phyloP scores from a whole-genome alignment of 2,113 vertebrate species.

The Ranitomeya imitator region DNA sequence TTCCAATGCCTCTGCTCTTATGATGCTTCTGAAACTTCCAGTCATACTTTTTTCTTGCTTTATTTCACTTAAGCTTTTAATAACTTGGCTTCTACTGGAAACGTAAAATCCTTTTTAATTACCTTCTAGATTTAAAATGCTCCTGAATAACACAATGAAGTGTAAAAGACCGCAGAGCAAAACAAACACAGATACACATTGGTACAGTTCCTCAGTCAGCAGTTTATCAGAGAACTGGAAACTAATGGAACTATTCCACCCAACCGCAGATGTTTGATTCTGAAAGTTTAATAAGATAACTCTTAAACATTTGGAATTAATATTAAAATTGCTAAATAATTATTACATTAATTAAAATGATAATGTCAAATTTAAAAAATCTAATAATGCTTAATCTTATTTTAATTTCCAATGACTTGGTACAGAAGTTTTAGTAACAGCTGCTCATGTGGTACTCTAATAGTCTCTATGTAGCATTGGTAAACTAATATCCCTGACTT shows the following conservation, averaged over 20 bases:
- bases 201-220: constrained; percentile 1
- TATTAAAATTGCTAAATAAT: neutral
- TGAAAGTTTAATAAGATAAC: neutral
- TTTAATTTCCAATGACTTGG: neutral
- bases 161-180: neutral
- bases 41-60: neutral
- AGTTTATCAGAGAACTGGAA: neutral
- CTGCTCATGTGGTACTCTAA: neutral
- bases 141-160: neutral
- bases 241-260: neutral
- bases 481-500: no score
- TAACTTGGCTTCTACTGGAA: neutral
- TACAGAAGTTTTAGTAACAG: neutral
- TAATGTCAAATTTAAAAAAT: neutral
- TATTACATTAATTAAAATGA: neutral
- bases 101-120: neutral
- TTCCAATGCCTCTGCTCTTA: constrained; percentile 30
- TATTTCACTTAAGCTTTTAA: constrained; percentile 26
- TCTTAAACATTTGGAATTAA: neutral
- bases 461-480: neutral
- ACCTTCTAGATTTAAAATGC: neutral
- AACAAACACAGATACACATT: constrained; percentile 1
- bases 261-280: constrained; percentile 10
- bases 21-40: constrained; percentile 9
- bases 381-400: neutral